Base-by-base conservation (phyloP, 2,888 invertebrate genomes). In the Polydrusus pterygomalis region DNA sequence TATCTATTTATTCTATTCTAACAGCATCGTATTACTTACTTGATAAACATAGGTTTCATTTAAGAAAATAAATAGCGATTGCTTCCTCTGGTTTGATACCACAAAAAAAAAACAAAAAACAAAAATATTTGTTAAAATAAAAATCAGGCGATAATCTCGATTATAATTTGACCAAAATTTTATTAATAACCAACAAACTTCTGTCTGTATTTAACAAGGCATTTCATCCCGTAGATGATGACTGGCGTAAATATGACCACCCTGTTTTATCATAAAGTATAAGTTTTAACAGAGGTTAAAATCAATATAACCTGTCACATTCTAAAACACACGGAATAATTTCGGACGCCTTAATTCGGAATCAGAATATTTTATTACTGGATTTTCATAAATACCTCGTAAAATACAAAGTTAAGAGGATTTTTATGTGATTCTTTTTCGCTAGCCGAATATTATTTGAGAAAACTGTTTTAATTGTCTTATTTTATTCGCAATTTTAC, bases 351-450 rank as follows among this genome's bases (percentile, higher is more conserved):
- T 56, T 69, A 58, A 69, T 69, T 58, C 54, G 15, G 45, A 45
- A 69, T 56, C 68, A 7, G 58, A 43, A 45, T 58, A 69, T 69
- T 69, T 69, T 69, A 69, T 58, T 69, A 25, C 40, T 45, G 13
- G 40, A 69, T 69, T 69, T 69, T 69, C 68, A 69, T 69, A 69
- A 69, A 69, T 69, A 45, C 45, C 68, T 69, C 68, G 38, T 69
- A 69, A 69, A 69, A 10, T 69, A 58, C 15, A 25, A 56, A 58
- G 10, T 58, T 69, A 69, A 58, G 34, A 49, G 30, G 47, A 64
- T 34, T 64, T 64, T 60, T 60, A 60, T 60, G 38, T 56, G 56
- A 56, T 15, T 11, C 56, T 30, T 56, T 56, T 6, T 34, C 3
- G 34, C 58, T 17, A 38, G 38, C 30, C 18, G 10, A 60, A 17